A percentile compares a stretch with the other conserved stretches of the same genome.
phyloP scores from a whole-genome alignment of 2,113 vertebrate genomes.

The Eolophus roseicapilla region DNA sequence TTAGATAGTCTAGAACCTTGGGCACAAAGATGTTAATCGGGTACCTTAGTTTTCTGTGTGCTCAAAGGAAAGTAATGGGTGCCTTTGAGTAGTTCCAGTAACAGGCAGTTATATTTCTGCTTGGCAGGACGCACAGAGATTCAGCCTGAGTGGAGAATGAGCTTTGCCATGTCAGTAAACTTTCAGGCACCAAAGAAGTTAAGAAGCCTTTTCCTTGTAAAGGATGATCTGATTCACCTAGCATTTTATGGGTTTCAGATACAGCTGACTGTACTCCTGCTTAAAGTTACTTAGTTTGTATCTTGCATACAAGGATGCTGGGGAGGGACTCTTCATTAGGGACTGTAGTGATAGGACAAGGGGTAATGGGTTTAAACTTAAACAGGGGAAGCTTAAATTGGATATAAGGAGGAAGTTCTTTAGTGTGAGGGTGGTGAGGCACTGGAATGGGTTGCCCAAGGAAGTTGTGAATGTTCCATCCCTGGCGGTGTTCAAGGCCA shows the following conservation, averaged over 20 bases:
- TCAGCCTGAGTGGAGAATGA: not conserved
- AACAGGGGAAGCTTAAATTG: too few relatives aligned
- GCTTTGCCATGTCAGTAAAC: not conserved
- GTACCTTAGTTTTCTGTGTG: not conserved
- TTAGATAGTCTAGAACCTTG: not conserved
- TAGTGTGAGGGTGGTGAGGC: too few relatives aligned
- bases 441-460: too few relatives aligned
- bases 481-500: too few relatives aligned
- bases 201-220: not conserved
- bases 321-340: too few relatives aligned
- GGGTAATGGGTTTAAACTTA: too few relatives aligned
- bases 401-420: too few relatives aligned
- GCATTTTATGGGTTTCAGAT: not conserved
- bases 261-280: not conserved
- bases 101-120: not conserved
- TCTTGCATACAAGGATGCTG: not conserved
- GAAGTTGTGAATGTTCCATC: too few relatives aligned
- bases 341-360: too few relatives aligned
- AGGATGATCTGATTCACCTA: not conserved
- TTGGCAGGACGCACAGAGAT: not conserved
- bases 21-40: not conserved
- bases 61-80: not conserved
- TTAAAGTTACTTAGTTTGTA: not conserved
- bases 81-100: not conserved
- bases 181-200: not conserved